Base-by-base conservation (phyloP, 2,113 vertebrate species). In the Psophia crepitans region DNA sequence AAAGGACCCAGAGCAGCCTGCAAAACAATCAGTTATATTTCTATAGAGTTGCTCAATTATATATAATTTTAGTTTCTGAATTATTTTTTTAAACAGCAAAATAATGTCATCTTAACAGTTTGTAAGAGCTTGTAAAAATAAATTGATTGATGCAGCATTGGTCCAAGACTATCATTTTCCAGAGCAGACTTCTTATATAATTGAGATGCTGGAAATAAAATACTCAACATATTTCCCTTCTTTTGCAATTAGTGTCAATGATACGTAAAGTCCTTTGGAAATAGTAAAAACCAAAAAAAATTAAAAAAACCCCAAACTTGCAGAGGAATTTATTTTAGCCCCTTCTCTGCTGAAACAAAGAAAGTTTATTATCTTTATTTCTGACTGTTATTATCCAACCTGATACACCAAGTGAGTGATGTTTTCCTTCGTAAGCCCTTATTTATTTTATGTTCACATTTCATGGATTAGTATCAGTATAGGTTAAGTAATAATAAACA, bases 301-400 rank as follows among this genome's bases (percentile, higher is more conserved):
- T 26, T 14, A 53, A 28, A 56, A 75, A 32, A 79, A 12, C 11
- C 11, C 24, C 49, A 49, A 16, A 24, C 64, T 87, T 89, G 64
- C 94, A 69, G 58, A 81, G 43, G 33, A 85, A 37, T 87, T 96
- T 94, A 58, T 87, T 97, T 94, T 95, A 97, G 58, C 35, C 84
- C n/a, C 70, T 87, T 81, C 65, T 95, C 94, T 97, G 81, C 86
- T 97, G 68, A 98, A 97, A 96, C 12, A 46, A 88, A 96, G 48
- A 57, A 84, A 95, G 87, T 97, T 98, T 97, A 94, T 97, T 97
- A 93, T 97, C 86, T 97, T 96, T 96, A 75, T 95, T 98, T 94
- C 78, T 95, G 74, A 95, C 71, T 92, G 71, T 63, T 97, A 88
- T 84, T 93, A 35, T 63, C 90, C 79, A 91, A 96, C 53, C 57